These are phyloP conservation scores for Alcis repandata DNA, from an alignment of 2,888 invertebrate genomes.

Conservation along the genomic window DNA sequence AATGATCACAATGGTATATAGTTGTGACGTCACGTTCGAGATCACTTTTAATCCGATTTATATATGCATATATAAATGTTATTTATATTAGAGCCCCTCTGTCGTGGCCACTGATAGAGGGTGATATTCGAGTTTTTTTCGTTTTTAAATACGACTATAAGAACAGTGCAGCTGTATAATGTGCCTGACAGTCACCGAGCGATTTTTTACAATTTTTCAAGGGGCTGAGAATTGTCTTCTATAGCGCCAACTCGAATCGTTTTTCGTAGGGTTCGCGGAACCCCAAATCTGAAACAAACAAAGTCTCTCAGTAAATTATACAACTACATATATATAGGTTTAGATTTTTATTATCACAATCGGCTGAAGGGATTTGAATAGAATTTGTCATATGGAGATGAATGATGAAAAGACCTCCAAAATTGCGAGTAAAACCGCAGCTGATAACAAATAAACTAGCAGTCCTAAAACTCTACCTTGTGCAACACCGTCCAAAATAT, in stretches of 20 bases:
- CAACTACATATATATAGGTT: no score
- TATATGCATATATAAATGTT: slow-evolving; percentile 83
- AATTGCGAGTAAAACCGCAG: no score
- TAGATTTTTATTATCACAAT: no score
- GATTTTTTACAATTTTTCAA: slow-evolving; percentile 74
- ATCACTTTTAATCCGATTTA: slow-evolving; percentile 78
- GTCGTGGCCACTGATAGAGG: slow-evolving; percentile 84
- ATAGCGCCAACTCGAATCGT: slow-evolving; percentile 80
- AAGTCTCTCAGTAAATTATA: background rate
- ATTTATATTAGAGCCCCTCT: slow-evolving; percentile 66
- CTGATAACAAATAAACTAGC: no score
- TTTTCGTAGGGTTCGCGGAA: slow-evolving; percentile 73
- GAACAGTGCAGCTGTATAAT: slow-evolving; percentile 77
- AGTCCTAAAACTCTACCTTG: no score
- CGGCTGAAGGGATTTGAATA: no score
- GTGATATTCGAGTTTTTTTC: slow-evolving; percentile 72
- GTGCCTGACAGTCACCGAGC: slow-evolving; percentile 81
- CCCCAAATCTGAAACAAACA: slow-evolving; percentile 80
- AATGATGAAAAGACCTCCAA: no score
- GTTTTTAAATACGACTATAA: slow-evolving; percentile 74
- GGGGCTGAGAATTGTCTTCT: slow-evolving; percentile 65
- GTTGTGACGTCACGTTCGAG: slow-evolving; percentile 86
- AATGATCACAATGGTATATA: slow-evolving; percentile 72
- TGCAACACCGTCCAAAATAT: no score
- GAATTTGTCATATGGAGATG: no score